phyloP scores from a whole-genome alignment of 1,140 invertebrate genomes.

The Calosoma granatense region DNA sequence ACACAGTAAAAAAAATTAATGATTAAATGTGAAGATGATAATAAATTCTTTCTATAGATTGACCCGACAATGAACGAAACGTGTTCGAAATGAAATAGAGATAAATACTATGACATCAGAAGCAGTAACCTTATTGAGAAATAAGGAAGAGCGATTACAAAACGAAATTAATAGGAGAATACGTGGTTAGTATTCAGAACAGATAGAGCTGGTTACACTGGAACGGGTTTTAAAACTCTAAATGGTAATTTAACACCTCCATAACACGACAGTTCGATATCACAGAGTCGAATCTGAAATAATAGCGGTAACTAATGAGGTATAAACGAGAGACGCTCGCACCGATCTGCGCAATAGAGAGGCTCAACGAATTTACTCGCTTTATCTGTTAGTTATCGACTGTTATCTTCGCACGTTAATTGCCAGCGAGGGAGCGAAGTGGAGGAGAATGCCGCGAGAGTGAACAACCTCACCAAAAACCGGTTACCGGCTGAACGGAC shows the following conservation, averaged over 20 bases:
- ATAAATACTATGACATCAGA: not conserved
- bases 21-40: no score
- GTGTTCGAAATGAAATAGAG: not conserved
- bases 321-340: not conserved
- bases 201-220: not conserved
- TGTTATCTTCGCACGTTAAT: constrained; percentile 3
- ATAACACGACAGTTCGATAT: not conserved
- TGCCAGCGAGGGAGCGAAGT: not conserved
- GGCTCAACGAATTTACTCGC: not conserved
- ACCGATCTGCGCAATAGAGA: not conserved
- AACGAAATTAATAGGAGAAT: not conserved
- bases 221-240: not conserved
- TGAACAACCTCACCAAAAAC: not conserved
- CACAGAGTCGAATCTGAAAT: not conserved
- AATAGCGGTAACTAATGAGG: no score
- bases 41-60: no score
- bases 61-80: no score
- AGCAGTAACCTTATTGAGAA: not conserved
- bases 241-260: not conserved
- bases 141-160: not conserved
- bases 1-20: no score
- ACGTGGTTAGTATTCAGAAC: not conserved
- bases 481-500: not conserved
- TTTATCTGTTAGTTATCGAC: not conserved
- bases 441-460: no score